Evolutionary conservation across 1,140 invertebrate species (phyloP), one percentile per base, ranked within the genome.

Genomic region (Drosophila pandora): DNA sequence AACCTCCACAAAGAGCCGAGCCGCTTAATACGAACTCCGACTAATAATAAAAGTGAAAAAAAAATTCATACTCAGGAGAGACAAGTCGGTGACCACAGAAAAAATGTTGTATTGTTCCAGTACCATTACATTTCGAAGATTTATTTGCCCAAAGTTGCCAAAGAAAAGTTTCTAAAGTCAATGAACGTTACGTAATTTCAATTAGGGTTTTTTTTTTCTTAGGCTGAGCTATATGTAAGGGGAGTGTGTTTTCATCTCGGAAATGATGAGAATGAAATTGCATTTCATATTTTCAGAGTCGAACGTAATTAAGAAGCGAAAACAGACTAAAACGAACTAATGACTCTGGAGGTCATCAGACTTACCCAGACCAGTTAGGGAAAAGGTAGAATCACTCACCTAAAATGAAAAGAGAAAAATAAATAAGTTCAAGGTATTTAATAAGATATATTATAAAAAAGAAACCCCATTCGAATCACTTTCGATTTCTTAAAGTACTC

Each of bases 111-210:
- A 74, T n/a, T 61, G 56, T 63, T 69, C 28, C 34, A 49, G 28
- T 47, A 45, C 7, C 22, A 12, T 17, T 21, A 21, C 10, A 21
- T n/a, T 37, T 37, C 12, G 50, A 50, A 49, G 52, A 49, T 48
- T 49, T 54, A 72, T 48, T 55, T 57, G 25, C 32, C n/a, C n/a
- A 32, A 37, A 17, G 49, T 71, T 71, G 34, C 43, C 68, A 45
- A 69, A 65, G 58, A 77, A 75, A 88, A 43, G 41, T 73, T 83
- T 79, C 52, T 60, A 70, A 83, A 83, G 87, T 90, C 87, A 90
- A 90, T 90, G 87, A 90, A 90, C 87, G 87, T 88, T 88, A 58
- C 76, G 83, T 87, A 90, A 90, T 90, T 90, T 90, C 87, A 90
- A 90, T 90, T 90, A 80, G 81, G 61, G 62, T 77, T 78, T 74